Evolutionary conservation across 2,797 vertebrate genomes (phyloP).

Genomic region (Gambusia yucatana): DNA sequence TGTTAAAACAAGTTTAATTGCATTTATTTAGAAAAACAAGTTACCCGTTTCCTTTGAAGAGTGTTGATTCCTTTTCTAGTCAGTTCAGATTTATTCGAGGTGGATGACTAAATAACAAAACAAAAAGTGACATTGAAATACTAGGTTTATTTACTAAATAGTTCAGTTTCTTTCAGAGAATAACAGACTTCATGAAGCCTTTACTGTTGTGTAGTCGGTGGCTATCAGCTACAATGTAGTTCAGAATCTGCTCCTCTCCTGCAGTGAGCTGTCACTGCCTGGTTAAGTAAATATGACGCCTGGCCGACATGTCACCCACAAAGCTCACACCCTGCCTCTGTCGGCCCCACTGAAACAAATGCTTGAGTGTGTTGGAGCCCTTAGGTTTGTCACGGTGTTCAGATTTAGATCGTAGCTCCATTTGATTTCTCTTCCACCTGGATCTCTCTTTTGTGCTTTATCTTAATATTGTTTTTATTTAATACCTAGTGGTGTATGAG

Average conservation of each 20-base stretch:
- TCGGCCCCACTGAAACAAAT: not conserved
- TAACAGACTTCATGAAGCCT: not conserved
- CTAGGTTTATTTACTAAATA: not conserved
- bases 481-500: slow-evolving; percentile 93
- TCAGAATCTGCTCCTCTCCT: not conserved
- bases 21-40: slow-evolving; percentile 2
- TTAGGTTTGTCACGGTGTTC: not conserved
- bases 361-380: not conserved
- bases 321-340: slow-evolving; percentile 2
- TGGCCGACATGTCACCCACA: slow-evolving; percentile 6
- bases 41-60: not conserved
- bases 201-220: no score
- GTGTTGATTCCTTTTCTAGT: not conserved
- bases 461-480: not conserved
- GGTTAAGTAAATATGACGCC: slow-evolving; percentile 34
- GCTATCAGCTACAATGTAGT: not conserved
- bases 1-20: not conserved
- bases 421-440: slow-evolving; percentile 19
- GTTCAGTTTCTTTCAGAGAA: not conserved
- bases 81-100: not conserved
- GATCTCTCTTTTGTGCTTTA: not conserved
- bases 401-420: slow-evolving; percentile 15
- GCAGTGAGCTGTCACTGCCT: not conserved
- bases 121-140: not conserved
- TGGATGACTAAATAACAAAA: not conserved